Evolutionary conservation across 2,113 vertebrate species (phyloP), one percentile per base, ranked within the genome.

Genomic region (Eurystomus gularis): DNA sequence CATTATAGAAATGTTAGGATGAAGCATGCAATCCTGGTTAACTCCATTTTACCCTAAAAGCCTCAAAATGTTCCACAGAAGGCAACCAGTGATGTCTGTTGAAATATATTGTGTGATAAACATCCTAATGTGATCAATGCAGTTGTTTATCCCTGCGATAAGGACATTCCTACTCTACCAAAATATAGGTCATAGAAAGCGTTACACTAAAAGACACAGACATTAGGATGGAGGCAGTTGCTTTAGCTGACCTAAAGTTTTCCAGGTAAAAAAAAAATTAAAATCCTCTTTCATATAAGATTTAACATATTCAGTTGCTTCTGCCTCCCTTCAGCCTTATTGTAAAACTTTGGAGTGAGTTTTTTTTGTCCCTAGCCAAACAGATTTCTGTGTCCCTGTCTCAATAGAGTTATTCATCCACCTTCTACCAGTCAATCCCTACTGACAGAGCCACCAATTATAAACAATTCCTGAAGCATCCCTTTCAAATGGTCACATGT

Each of bases 71-170:
- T 88, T 81, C n/a, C 46, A 62, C 49, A 95, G 82, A 94, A 82
- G 69, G 42, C 66, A 90, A 90, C 23, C 49, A 87, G 52, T 46
- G 88, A 88, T 94, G 61, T 70, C 58, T 85, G 54, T 35, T 68
- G 23, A 97, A 97, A 81, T 73, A 68, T 20, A 25, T 6, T 68
- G 29, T 91, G 88, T 77, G 94, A 93, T 90, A 91, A 69, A 88
- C 88, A 96, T 96, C 75, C 82, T 96, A 97, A 96, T 93, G 71
- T 88, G 78, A 93, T 66, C 69, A 75, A n/a, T 79, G 68, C 31
- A 81, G 55, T 68, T 82, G 40, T 62, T 97, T 89, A 64, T 95
- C 46, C 21, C 39, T 13, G 11, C 76, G 49, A 91, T 73, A 55
- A 94, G 93, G 76, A 77, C 79, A 82, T 88, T 91, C 35, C 40